Evolutionary conservation across 92 coral and sea anemone genomes (phyloP).

Genomic region (Umimayanthus chanpuru): DNA sequence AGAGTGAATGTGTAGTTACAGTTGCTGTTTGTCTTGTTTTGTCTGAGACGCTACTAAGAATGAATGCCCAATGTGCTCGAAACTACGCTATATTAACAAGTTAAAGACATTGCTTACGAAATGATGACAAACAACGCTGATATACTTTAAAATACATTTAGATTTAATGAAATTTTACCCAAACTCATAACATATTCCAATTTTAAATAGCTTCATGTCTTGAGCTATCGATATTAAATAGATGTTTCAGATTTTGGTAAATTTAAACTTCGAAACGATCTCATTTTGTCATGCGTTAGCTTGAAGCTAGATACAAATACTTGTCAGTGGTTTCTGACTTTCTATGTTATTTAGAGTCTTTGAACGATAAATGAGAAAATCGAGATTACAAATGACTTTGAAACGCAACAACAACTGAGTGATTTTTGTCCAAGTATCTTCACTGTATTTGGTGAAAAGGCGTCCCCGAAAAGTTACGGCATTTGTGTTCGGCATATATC

Average conservation of each 20-base stretch:
- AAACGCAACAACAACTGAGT: background rate
- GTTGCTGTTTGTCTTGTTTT: background rate
- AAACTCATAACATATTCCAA: background rate
- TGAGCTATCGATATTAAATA: background rate
- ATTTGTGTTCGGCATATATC: no score
- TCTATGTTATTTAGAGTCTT: background rate
- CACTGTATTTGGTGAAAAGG: background rate
- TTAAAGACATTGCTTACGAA: background rate
- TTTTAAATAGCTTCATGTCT: background rate
- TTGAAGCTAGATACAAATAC: background rate
- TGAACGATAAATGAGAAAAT: background rate
- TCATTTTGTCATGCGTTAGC: background rate
- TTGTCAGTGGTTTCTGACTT: background rate
- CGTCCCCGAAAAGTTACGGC: background rate
- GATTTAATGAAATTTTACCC: background rate
- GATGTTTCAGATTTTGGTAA: background rate
- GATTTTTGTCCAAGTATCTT: background rate
- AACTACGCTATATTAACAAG: background rate
- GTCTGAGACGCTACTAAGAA: background rate
- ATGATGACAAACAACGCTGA: background rate
- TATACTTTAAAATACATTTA: background rate
- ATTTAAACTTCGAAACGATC: background rate
- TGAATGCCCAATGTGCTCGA: background rate
- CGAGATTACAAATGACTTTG: background rate
- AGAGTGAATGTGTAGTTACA: no score